These are phyloP conservation scores for Sebastes oblongus DNA, from an alignment of 2,797 vertebrate genomes.

Conservation along the genomic window DNA sequence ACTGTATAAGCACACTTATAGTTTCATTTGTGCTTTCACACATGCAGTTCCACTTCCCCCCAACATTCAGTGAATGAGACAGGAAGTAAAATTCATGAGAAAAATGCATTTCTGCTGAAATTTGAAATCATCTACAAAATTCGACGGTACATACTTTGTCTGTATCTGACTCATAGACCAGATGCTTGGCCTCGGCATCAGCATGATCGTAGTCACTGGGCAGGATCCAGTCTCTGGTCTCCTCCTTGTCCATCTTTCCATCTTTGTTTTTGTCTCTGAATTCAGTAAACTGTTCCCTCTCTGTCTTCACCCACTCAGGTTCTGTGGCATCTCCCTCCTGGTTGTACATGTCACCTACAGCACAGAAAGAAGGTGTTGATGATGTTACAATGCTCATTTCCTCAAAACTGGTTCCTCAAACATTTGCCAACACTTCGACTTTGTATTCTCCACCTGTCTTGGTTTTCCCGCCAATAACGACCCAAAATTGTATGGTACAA, in stretches of 20 bases:
- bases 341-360: slow-evolving; percentile 96
- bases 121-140: not conserved
- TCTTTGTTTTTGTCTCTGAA: slow-evolving; percentile 97
- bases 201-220: slow-evolving; percentile 97
- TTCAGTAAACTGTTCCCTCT: slow-evolving; percentile 94
- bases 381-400: not conserved
- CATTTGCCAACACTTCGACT: not conserved
- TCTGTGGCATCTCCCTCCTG: slow-evolving; percentile 90
- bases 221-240: slow-evolving; percentile 98
- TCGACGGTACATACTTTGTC: slow-evolving; percentile 84
- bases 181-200: slow-evolving; percentile 94
- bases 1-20: not conserved
- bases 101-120: not conserved
- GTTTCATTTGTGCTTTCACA: not conserved
- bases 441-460: not conserved
- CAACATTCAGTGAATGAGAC: not conserved
- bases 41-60: not conserved
- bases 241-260: slow-evolving; percentile 96
- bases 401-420: not conserved
- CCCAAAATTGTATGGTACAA: accelerated
- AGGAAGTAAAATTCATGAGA: not conserved
- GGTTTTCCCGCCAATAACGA: not conserved
- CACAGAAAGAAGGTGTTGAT: not conserved
- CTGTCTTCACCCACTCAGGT: slow-evolving; percentile 97
- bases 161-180: slow-evolving; percentile 94